Evolutionary conservation across 2,888 invertebrate species (phyloP), one percentile per base, ranked within the genome.

Genomic region (Liodrosophila aerea): DNA sequence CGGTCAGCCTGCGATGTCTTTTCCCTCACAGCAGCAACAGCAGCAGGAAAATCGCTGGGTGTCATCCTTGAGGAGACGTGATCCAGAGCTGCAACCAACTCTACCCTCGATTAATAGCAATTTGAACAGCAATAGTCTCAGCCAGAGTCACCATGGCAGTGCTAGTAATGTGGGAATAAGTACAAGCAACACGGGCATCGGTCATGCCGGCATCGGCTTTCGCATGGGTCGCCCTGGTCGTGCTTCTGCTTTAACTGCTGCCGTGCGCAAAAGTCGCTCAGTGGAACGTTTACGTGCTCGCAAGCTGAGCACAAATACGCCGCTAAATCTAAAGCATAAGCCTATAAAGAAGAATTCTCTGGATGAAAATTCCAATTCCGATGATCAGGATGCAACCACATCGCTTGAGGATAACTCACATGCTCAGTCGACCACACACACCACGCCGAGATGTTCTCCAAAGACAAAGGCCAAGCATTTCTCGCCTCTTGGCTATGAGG

Each of bases 401-500:
- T 90, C 90, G 3, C 65, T 90, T 34, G 90, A 90, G 61, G 90
- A 90, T 16, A 90, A 90, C 40, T 90, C 89, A 1, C 80, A 82
- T 12, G 44, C 64, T 0, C 85, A 83, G 22, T 80, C 84, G 13
- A 53, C 77, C 49, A 81, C 63, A 1, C 76, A 78, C 13, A 84
- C 64, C 12, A 89, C 90, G 15, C 90, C 90, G 7, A 88, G 89
- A 59, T 87, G 86, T 56, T 89, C 89, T 12, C 89, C 89, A 31
- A 89, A 87, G 72, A 88, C 83, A 5, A 90, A 88, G 73, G 58
- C 71, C 3, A 89, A 89, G 72, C 73, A 80, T 45, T 89, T 89
- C 58, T 91, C 92, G 3, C 92, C 94, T 0, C 90, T 92, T 4
- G 95, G 96, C 3, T 95, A 93, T 86, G 96, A 94, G 81, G 85